These are phyloP conservation scores for Ophion obscuratus DNA, from an alignment of 2,888 invertebrate species.

Conservation along the genomic window DNA sequence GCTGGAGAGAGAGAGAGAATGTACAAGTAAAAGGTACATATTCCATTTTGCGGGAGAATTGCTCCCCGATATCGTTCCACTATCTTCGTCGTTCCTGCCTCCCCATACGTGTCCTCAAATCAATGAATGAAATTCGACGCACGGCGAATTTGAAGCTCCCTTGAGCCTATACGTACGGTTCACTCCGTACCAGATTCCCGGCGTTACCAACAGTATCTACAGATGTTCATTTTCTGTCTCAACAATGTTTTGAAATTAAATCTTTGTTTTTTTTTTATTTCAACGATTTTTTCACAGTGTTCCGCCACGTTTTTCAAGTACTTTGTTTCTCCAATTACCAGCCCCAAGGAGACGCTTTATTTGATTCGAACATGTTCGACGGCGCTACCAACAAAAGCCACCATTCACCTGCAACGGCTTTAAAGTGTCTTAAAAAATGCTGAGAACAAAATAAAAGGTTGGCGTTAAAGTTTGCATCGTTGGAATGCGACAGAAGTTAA, in stretches of 20 bases:
- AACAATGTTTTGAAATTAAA: background rate
- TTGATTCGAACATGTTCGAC: no score
- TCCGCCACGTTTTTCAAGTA: no score
- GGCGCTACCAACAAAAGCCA: no score
- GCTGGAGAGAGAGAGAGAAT: constrained; percentile 11
- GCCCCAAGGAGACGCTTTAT: no score
- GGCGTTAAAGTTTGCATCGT: no score
- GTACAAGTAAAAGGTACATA: constrained; percentile 51
- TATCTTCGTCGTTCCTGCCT: constrained; percentile 39
- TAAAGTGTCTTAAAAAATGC: no score
- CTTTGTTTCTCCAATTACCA: no score
- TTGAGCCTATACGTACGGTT: background rate
- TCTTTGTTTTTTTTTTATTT: background rate
- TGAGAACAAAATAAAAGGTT: no score
- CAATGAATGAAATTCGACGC: constrained; percentile 60
- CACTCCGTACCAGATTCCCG: background rate
- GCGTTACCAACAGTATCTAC: background rate
- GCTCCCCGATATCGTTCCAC: constrained; percentile 45
- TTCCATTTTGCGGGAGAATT: constrained; percentile 60
- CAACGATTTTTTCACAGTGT: background rate
- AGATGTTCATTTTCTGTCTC: no score
- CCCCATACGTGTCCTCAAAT: constrained; percentile 31
- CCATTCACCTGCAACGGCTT: no score
- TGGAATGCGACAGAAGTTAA: no score
- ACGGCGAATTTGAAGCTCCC: constrained; percentile 26